These are phyloP conservation scores for Mus spretus DNA, from an alignment of 2,797 vertebrate species.

Conservation along the genomic window DNA sequence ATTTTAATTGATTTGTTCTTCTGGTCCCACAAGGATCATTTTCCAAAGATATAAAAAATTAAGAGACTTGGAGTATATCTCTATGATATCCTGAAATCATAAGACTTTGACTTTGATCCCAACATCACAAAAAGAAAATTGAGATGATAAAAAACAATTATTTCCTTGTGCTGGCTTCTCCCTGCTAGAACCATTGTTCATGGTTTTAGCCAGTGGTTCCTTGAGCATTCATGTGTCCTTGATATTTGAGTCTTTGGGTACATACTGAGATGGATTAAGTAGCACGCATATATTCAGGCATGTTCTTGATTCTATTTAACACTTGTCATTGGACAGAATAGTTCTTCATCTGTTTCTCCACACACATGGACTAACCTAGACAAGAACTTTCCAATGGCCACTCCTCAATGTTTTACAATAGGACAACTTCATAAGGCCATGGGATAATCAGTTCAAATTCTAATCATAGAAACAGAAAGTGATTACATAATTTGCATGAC, in stretches of 20 bases:
- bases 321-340: neutral
- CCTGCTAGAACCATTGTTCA: neutral
- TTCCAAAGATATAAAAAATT: conserved; percentile 33
- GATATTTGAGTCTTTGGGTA: neutral
- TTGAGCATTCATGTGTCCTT: neutral
- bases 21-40: neutral
- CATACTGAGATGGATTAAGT: neutral
- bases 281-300: neutral
- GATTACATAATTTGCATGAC: neutral
- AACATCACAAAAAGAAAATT: neutral
- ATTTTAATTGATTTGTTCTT: neutral
- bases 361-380: neutral
- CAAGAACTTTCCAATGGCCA: neutral
- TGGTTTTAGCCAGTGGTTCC: neutral
- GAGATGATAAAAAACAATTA: conserved; percentile 47
- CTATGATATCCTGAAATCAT: neutral
- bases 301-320: neutral
- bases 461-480: neutral
- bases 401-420: neutral
- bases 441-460: neutral
- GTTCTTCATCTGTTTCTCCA: neutral
- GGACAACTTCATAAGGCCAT: neutral
- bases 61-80: neutral
- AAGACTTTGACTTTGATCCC: neutral
- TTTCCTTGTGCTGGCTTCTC: neutral